Percentiles rank a stretch among this genome's conserved stretches.
These are phyloP conservation scores for Gymnodraco acuticeps DNA, from an alignment of 2,797 vertebrate genomes.

Conservation along the genomic window DNA sequence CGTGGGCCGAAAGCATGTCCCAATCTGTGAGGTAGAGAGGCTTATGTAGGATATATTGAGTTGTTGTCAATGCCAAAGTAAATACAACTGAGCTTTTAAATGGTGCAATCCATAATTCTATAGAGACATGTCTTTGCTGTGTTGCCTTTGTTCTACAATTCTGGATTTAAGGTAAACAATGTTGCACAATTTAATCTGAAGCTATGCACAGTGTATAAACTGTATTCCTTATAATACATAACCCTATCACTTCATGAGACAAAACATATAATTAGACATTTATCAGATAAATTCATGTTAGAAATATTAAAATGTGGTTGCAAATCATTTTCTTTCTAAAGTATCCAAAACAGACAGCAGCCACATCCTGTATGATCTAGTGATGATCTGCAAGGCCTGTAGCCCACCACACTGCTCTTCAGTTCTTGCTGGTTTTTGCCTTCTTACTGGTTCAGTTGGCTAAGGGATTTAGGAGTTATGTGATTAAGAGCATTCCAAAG, in stretches of 20 bases:
- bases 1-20: not conserved
- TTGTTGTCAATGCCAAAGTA: not conserved
- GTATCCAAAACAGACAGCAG: not conserved
- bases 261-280: not conserved
- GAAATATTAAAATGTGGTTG: not conserved
- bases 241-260: not conserved
- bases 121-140: too few relatives aligned
- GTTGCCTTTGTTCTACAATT: not conserved
- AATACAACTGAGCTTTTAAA: not conserved
- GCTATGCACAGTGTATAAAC: not conserved
- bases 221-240: not conserved
- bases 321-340: not conserved
- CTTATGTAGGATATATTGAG: not conserved
- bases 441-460: not conserved
- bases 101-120: not conserved
- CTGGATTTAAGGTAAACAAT: not conserved
- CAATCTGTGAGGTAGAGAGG: not conserved
- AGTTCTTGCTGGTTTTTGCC: not conserved
- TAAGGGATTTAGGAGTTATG: not conserved
- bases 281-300: not conserved
- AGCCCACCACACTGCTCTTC: not conserved
- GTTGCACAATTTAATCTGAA: not conserved
- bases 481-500: not conserved
- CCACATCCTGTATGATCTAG: not conserved
- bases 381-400: conserved; percentile 4